Evolutionary conservation across 2,113 vertebrate genomes (phyloP), one percentile per base, ranked within the genome.

Genomic region (Okapia johnstoni): DNA sequence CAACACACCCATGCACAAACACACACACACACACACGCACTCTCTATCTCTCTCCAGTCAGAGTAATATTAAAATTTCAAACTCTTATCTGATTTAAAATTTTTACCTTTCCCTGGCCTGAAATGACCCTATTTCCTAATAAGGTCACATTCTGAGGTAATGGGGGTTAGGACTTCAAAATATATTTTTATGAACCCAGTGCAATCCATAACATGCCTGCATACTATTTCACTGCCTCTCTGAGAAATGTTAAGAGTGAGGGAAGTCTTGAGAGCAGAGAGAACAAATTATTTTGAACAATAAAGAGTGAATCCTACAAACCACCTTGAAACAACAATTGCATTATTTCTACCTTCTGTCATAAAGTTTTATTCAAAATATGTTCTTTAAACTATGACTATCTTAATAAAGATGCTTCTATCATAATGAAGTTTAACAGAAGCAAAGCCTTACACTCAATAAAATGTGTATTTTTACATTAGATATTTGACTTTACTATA

Each of bases 201-300:
- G 58, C 55, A 89, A 79, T 10, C 55, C 13, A 15, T 66, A 33
- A 83, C 6, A 15, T 6, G 21, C 13, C 19, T 48, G 7, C 13
- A 14, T 40, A 58, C 11, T 2, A 6, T 33, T 50, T 55, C 0
- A 1, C 54, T 93, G 46, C 28, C 8, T 66, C 84, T 90, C 81
- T 76, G 58, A 85, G 77, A 92, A 93, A 48, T 5, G 3, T 70
- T n/a, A 21, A n/a, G 81, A 13, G 17, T 30, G 19, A 48, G 6
- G 63, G 46, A 83, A 95, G 46, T 14, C 54, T 30, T 25, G 81
- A 81, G 58, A 90, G 30, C 83, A 76, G 58, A 85, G 85, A 58
- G 77, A 88, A 91, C 92, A 97, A 94, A 66, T n/a, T 54, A 19
- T 96, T 93, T 43, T 19, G 40, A 46, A 80, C 85, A 90, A 10